These are phyloP conservation scores for Pluvialis apricaria DNA, from an alignment of 2,113 vertebrate genomes.

Conservation along the genomic window DNA sequence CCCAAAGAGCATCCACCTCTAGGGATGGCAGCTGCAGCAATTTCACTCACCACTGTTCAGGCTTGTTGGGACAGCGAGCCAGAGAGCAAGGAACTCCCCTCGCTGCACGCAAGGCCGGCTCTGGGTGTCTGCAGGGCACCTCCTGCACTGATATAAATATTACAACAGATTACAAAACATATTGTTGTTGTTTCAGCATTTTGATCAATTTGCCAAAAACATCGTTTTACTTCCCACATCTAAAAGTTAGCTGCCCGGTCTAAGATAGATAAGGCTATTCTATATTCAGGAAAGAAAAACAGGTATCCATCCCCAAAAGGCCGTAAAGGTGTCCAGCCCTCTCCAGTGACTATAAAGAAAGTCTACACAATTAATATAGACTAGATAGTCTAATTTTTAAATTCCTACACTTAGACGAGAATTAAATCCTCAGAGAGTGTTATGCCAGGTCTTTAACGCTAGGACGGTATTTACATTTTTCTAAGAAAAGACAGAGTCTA, in stretches of 20 bases:
- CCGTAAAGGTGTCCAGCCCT: not conserved
- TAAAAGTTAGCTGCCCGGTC: not conserved
- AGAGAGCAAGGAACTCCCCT: not conserved
- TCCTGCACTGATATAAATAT: rapidly evolving
- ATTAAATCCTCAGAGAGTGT: not conserved
- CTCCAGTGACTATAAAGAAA: not conserved
- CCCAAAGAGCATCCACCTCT: not conserved
- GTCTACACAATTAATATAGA: not conserved
- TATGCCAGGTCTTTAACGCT: not conserved
- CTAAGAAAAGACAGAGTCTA: not conserved
- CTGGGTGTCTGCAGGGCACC: not conserved
- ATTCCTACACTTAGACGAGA: not conserved
- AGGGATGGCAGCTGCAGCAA: not conserved
- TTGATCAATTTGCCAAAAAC: not conserved
- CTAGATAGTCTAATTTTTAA: not conserved
- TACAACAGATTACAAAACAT: not conserved
- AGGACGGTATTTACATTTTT: not conserved
- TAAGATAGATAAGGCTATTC: too few species aligned
- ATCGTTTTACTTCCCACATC: not conserved
- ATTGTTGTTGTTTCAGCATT: not conserved
- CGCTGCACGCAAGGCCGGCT: not conserved
- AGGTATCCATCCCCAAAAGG: not conserved
- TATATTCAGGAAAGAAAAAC: not conserved
- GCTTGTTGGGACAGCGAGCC: rapidly evolving
- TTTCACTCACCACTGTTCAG: not conserved